Base-by-base conservation (phyloP, 2,113 vertebrate genomes). In the Rhizomys pruinosus region DNA sequence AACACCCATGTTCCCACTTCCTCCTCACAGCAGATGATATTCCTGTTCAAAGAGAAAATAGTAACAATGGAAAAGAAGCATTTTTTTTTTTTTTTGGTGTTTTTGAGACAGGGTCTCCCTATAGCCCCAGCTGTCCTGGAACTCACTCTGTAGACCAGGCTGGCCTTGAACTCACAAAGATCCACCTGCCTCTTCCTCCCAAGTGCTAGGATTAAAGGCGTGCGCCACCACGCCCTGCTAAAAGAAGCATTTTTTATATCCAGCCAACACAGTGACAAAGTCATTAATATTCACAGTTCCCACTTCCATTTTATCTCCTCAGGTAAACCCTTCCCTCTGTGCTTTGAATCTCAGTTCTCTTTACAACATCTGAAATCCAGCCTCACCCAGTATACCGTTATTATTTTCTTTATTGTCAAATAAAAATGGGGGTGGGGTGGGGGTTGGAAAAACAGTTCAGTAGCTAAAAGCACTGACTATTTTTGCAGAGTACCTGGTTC, bases 31-130 rank as follows among this genome's bases (percentile, higher is more conserved):
- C 81, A 94, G 77, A 92, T 94, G 85, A 87, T 37, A 82, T 92
- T 96, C 63, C 88, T 88, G 80, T 37, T 93, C 89, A 93, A 77
- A 86, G 47, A 87, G 59, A 91, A 94, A 72, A 90, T 69, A 89
- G 81, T 59, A 73, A 80, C 78, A 71, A 78, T 84, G n/a, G 44
- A 66, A 95, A 92, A 87, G 37, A 16, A 93, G 37, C 25, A 11
- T 72, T 80, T 5, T 64, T 32, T 59, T n/a, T n/a, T n/a, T n/a
- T n/a, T n/a, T n/a, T n/a, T n/a, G n/a, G n/a, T n/a, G n/a, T n/a
- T n/a, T n/a, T n/a, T n/a, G n/a, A n/a, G n/a, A n/a, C n/a, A n/a
- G n/a, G n/a, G n/a, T n/a, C n/a, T n/a, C n/a, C n/a, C n/a, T n/a
- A n/a, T n/a, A n/a, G n/a, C n/a, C n/a, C n/a, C n/a, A n/a, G n/a